Conservation (phyloP, 2,113 vertebrate species). For the Oncorhynchus clarkii region DNA sequence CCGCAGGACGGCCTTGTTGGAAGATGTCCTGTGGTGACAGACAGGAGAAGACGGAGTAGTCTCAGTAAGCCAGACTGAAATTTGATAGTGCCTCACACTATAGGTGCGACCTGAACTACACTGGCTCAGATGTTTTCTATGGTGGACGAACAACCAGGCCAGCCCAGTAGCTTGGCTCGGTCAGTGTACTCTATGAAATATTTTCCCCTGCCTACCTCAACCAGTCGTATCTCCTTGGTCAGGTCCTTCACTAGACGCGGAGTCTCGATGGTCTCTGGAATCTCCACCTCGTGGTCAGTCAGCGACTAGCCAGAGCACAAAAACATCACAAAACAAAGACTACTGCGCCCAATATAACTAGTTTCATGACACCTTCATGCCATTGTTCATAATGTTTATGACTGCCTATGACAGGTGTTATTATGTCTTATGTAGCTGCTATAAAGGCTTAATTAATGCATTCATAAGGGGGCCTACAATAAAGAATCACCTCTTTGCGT, state of each 20-base stretch:
- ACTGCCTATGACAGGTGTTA: too few species aligned
- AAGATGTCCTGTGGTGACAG: constrained; percentile 78
- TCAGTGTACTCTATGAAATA: too few species aligned
- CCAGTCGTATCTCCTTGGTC: constrained; percentile 88
- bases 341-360: background rate
- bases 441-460: too few species aligned
- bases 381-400: background rate
- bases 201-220: constrained; percentile 75
- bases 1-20: constrained; percentile 83
- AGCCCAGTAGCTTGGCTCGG: too few species aligned
- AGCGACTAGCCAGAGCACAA: constrained; percentile 72
- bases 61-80: background rate
- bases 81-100: too few species aligned
- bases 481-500: constrained; percentile 80
- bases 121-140: too few species aligned
- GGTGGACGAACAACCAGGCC: too few species aligned
- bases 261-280: constrained; percentile 86
- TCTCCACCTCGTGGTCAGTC: constrained; percentile 85
- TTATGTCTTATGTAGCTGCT: background rate
- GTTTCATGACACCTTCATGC: background rate
- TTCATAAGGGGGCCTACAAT: too few species aligned
- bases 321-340: background rate
- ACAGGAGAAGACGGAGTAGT: background rate
- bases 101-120: too few species aligned
- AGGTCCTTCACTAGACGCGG: constrained; percentile 87